Evolutionary conservation across 2,797 vertebrate genomes (phyloP).

Genomic region (Halcyon badia): DNA sequence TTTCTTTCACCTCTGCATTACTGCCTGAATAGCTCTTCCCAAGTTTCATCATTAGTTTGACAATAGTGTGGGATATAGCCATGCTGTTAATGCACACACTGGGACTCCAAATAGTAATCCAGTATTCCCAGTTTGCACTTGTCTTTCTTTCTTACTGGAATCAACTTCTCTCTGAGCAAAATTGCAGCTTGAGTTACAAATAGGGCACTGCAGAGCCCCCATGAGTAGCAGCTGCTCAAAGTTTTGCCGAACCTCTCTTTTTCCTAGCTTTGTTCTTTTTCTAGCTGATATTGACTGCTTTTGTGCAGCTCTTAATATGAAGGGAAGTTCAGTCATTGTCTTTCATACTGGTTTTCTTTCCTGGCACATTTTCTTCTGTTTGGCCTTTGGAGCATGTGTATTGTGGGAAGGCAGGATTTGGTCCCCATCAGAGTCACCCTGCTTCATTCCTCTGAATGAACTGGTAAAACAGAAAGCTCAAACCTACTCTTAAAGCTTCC

Average conservation of each 20-base stretch:
- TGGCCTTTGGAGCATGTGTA: not conserved
- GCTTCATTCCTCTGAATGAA: not conserved
- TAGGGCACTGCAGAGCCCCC: not conserved
- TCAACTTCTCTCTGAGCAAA: not conserved
- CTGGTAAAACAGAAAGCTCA: not conserved
- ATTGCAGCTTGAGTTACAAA: not conserved
- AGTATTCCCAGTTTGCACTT: not conserved
- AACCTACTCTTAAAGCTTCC: not conserved
- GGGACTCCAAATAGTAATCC: not conserved
- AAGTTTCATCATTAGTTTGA: not conserved
- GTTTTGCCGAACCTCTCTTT: not conserved
- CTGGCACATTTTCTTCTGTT: not conserved
- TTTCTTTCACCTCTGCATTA: not conserved
- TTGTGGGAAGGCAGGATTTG: not conserved
- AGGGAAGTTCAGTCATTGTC: not conserved
- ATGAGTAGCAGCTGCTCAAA: not conserved
- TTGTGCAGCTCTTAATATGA: not conserved
- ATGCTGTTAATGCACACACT: not conserved
- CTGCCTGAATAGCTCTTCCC: not conserved
- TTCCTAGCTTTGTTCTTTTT: not conserved
- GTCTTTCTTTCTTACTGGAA: not conserved
- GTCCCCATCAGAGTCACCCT: not conserved
- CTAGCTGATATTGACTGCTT: not conserved
- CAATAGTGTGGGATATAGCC: not conserved
- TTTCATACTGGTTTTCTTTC: not conserved